phyloP scores from a whole-genome alignment of 92 coral and sea anemone genomes.

The Nematostella vectensis region DNA sequence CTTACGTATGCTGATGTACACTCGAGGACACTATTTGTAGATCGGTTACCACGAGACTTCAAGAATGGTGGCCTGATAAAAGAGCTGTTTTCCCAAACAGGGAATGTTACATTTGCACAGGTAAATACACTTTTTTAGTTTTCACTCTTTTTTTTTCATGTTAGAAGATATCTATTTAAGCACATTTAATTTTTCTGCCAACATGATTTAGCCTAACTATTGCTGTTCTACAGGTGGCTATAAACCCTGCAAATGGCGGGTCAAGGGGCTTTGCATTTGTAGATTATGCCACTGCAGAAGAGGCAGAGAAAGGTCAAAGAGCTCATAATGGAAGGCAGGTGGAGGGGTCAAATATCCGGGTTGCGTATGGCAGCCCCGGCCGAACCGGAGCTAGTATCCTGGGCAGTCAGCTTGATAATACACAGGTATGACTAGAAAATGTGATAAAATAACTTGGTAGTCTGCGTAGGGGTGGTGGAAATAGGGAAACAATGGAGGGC shows the following conservation, averaged over 20 bases:
- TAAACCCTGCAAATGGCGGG: slow-evolving; percentile 42
- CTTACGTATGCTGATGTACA: slow-evolving; percentile 61
- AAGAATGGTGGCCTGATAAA: slow-evolving; percentile 61
- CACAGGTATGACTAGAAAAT: neutral
- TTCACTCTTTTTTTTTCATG: neutral
- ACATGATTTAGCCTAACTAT: neutral
- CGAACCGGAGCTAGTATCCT: slow-evolving; percentile 68
- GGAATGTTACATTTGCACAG: slow-evolving; percentile 87
- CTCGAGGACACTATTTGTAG: slow-evolving; percentile 83
- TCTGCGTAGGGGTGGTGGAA: too few relatives aligned
- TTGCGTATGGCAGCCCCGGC: slow-evolving; percentile 93
- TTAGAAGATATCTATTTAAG: neutral
- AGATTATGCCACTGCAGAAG: slow-evolving; percentile 66
- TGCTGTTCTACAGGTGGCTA: slow-evolving; percentile 89
- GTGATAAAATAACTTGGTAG: neutral
- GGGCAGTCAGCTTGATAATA: slow-evolving; percentile 22
- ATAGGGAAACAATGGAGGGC: neutral
- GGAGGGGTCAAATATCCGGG: slow-evolving; percentile 65
- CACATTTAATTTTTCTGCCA: neutral
- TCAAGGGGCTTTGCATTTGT: slow-evolving; percentile 94
- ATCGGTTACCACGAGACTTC: slow-evolving; percentile 73
- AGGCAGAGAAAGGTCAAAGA: slow-evolving; percentile 76
- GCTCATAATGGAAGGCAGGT: slow-evolving; percentile 67
- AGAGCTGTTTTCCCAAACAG: slow-evolving; percentile 60
- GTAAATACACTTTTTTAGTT: too few relatives aligned